Evolutionary conservation across 2,797 vertebrate species (phyloP), one percentile per base, ranked within the genome.

Genomic region (Euphonia xanthogaster): DNA sequence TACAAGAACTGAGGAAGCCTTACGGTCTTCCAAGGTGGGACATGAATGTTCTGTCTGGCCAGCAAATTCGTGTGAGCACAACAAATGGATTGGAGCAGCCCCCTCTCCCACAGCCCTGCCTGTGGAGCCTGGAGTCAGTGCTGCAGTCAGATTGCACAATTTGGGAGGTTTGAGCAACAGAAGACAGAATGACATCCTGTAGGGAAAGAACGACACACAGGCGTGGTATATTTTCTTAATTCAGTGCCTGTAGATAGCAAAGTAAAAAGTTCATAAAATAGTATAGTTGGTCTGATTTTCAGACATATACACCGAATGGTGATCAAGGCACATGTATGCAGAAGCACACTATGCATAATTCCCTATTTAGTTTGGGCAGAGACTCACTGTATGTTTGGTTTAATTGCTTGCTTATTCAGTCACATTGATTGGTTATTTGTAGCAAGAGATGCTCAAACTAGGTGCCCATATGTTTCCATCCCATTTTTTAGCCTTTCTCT

Each of bases 401-500:
- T 78, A 58, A 62, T 86, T 68, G 18, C 1, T 0, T 65, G 17
- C 45, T 80, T 79, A 48, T 74, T 85, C 39, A 37, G 50, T 71
- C 83, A 57, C 12, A 20, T 8, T 48, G 57, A 13, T 42, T 88
- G 45, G 35, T 71, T 87, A 37, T 68, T 90, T 88, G 50, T 81
- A 90, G 90, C n/a, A 68, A 60, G 15, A 75, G 55, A 20, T 61
- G 44, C 60, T 83, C 73, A 88, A 18, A 72, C 50, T 90, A 55
- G 18, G n/a, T 92, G 65, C 45, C 76, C 65, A 93, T 61, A 78
- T 90, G 73, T 84, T 88, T 31, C 30, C 20, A 37, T 70, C 28
- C 21, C 3, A 15, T 67, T 91, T 91, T 93, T 79, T 68, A 76
- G 48, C 37, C 48, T 76, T 94, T 73, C 45, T 76, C 7, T 92